Base-by-base conservation (phyloP, 2,113 vertebrate genomes). In the Chloebia gouldiae region DNA sequence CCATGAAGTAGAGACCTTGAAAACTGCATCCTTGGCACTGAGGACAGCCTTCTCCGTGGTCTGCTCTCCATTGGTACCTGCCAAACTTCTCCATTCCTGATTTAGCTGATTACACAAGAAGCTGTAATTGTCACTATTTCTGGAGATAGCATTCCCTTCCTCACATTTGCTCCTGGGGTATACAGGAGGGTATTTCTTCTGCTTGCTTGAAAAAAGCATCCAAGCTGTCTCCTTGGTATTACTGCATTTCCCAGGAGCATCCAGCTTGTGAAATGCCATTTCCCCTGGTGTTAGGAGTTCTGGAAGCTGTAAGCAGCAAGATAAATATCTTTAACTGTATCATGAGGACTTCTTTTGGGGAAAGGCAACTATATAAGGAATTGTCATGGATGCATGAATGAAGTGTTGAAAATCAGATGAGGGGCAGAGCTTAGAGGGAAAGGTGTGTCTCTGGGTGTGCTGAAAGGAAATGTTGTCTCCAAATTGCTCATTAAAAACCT, bases 391-490 rank as follows among this genome's bases (percentile, higher is more conserved):
- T 2, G 5, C 12, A 1, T 21, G 81, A 80, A 66, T 40, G 54
- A 77, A 66, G 79, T 80, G 85, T 82, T 94, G 90, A 82, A 92
- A 95, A 90, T 65, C 44, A 53, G 70, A 53, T 31, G 93, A 95
- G 65, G 69, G 65, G 80, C 50, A 65, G 56, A 93, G 35, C 0
- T 7, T 63, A 19, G 1, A 0, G 54, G 50, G 35, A 28, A 90
- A 66, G 87, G 81, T 87, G 91, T 93, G 69, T 79, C 86, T 81
- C 72, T 86, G 77, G 15, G 81, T 68, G 77, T 91, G 92, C 71
- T 93, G 90, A 93, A 90, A 97, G 50, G 66, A 83, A 93, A 64
- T 7, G 53, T 93, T 91, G 88, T 90, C 92, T 96, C 54, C 30
- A 72, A 86, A 82, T n/a, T 93, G 53, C 68, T 96, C 35, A 42